Evolutionary conservation across 2,888 invertebrate genomes (phyloP), one percentile per base, ranked within the genome.

Genomic region (Catocala fraxini): DNA sequence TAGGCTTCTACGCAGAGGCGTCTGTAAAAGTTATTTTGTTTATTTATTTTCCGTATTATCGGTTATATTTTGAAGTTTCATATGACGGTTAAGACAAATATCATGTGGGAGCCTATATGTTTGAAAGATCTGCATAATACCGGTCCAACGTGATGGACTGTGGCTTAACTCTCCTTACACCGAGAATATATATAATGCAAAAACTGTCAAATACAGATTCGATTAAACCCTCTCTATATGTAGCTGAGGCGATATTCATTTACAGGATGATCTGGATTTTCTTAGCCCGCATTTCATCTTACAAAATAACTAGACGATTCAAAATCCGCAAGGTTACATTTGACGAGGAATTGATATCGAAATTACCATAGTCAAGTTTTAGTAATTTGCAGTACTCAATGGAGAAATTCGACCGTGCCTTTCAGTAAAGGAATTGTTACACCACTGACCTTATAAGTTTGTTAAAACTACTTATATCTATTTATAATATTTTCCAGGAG

Each of bases 391-490:
- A 59, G 74, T 55, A 65, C 46, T 61, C 45, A 51, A 45, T 46
- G 49, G 57, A 67, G 43, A 51, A 59, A 6, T 62, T 74, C 61
- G 59, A 74, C 64, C 56, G 72, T 53, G 34, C 45, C 42, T 34
- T n/a, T 62, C 13, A n/a, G 12, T 45, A 54, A 41, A 47, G 45
- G 53, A 41, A 58, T 15, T 39, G 9, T 25, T 43, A 56, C 25
- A 78, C 54, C 73, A 89, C 87, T 88, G 74, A 89, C 87, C 87
- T 87, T 81, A 65, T 69, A 49, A n/a, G n/a, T n/a, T n/a, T 34
- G 12, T 3, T 7, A 7, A 1, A 35, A 4, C 7, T 4, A 10
- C 13, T 13, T 5, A 3, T 39, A 13, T 7, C n/a, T n/a, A n/a
- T 13, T 3, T 39, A 1, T 41, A 9, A 13, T 43, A n/a, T 45